These are phyloP conservation scores for Macroglossus sobrinus DNA, from an alignment of 2,113 vertebrate genomes.

Conservation along the genomic window DNA sequence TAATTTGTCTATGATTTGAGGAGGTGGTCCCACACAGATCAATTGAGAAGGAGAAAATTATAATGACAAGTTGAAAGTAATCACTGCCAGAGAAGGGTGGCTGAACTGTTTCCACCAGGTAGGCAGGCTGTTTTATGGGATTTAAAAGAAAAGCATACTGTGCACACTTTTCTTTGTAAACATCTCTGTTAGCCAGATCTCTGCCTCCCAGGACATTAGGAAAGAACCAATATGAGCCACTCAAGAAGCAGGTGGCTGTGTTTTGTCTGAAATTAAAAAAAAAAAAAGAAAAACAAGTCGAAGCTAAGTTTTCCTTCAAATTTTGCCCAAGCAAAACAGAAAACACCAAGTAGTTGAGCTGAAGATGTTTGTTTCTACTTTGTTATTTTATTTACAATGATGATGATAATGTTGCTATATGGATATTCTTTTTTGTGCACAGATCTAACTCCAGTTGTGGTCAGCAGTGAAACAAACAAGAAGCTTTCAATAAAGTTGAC, in stretches of 20 bases:
- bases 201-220: conserved; percentile 27
- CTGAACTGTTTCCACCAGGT: conserved; percentile 67
- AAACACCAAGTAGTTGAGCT: background rate
- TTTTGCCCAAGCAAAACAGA: background rate
- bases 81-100: conserved; percentile 59
- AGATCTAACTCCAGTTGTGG: background rate
- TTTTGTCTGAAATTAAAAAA: background rate
- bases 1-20: conserved; percentile 81
- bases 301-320: background rate
- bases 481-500: background rate
- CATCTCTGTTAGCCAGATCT: conserved; percentile 50
- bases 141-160: conserved; percentile 62
- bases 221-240: background rate
- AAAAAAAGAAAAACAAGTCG: background rate
- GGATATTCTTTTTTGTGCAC: background rate
- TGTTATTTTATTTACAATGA: background rate
- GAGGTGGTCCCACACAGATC: conserved; percentile 79
- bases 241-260: background rate
- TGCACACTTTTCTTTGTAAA: conserved; percentile 44
- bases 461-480: background rate
- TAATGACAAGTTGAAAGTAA: conserved; percentile 75
- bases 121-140: conserved; percentile 39
- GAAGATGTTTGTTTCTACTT: background rate
- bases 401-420: background rate
- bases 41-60: conserved; percentile 80